Base-by-base conservation (phyloP, 2,797 vertebrate genomes). In the Euthynnus affinis region DNA sequence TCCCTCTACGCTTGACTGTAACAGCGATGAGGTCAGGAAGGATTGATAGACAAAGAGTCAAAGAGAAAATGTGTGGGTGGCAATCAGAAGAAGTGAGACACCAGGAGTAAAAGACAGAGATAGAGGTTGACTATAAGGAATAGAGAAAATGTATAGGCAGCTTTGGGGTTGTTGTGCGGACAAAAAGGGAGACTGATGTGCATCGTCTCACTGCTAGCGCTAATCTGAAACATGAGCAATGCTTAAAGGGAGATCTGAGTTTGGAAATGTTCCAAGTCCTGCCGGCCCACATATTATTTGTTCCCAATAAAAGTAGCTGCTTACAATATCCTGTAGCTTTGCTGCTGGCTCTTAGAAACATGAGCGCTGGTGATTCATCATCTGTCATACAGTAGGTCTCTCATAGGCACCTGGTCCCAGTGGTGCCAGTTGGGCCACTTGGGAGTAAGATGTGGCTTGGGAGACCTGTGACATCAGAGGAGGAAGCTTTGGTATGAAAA, bases 141-240 rank as follows among this genome's bases (percentile, higher is more conserved):
- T 37, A 77, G 65, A 58, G 22, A 37, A 59, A 57, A 73, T 37
- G 71, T 25, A 49, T 53, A 76, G 71, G 57, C 63, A 48, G 63
- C 2, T 10, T 14, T 58, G 20, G 55, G 61, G 48, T 14, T 46
- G 68, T 49, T 61, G 32, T 59, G 23, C 18, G 60, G 60, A 44
- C 5, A 3, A 37, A 9, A 17, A n/a, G 34, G 42, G 83, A 73
- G 79, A 85, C 34, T 55, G 78, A 84, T 83, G 76, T 77, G 78
- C 46, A 76, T 86, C 72, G 29, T 81, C 76, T 87, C 84, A 71
- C 78, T 76, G 66, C 78, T 71, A 85, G 89, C 49, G 59, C 77
- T 93, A 91, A 95, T 94, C 91, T 89, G 88, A 93, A 94, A 93
- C 90, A 92, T 84, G 85, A 93, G 88, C 64, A 18, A 64, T 42